These are phyloP conservation scores for Azemiops feae DNA, from an alignment of 2,113 vertebrate genomes.

Conservation along the genomic window DNA sequence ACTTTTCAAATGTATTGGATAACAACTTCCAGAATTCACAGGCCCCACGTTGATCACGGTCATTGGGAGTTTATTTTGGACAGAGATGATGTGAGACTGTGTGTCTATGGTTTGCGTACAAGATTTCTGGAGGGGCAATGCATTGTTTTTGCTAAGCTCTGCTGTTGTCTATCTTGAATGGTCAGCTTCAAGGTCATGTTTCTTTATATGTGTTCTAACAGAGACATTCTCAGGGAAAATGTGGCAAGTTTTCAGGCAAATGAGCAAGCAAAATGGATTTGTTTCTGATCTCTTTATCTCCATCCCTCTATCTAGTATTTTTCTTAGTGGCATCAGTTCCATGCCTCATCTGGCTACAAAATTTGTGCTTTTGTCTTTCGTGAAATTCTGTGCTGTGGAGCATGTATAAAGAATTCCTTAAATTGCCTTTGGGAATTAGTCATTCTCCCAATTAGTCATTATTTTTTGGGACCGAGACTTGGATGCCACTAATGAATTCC, in stretches of 20 bases:
- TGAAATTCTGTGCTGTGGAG: background rate
- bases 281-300: background rate
- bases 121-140: background rate
- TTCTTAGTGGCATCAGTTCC: background rate
- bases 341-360: background rate
- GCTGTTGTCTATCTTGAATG: background rate
- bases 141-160: background rate
- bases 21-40: background rate
- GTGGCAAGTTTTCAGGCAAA: background rate
- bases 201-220: background rate
- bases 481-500: background rate
- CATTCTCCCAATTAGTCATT: background rate
- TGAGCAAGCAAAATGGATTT: background rate
- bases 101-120: background rate
- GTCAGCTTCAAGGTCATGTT: background rate
- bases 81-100: background rate
- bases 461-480: background rate
- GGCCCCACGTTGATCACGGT: background rate
- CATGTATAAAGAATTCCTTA: background rate
- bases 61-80: background rate
- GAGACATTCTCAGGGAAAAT: background rate
- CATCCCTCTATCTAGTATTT: background rate
- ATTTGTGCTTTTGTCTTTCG: background rate
- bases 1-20: background rate
- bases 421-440: background rate